Evolutionary conservation across 2,888 invertebrate genomes (phyloP).

Genomic region (Conistra vaccinii): DNA sequence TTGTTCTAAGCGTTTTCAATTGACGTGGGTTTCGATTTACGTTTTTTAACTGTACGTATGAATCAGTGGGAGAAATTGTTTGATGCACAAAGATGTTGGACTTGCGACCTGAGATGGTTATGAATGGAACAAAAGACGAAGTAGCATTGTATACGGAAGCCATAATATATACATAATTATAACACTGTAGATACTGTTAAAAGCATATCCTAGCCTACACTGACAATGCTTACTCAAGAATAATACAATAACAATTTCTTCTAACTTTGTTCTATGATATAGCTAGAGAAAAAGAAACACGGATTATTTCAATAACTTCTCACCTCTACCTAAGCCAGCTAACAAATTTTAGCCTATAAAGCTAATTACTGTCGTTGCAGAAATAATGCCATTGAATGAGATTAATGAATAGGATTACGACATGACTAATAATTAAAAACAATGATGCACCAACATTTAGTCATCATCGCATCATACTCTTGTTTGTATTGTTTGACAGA

Average conservation of each 20-base stretch:
- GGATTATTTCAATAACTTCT: neutral
- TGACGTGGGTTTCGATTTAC: constrained; percentile 52
- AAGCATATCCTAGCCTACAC: constrained; percentile 7
- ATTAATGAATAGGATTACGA: constrained; percentile 57
- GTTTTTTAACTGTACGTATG: constrained; percentile 49
- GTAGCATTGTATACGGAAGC: constrained; percentile 40
- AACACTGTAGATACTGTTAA: constrained; percentile 22
- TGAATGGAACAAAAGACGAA: constrained; percentile 50
- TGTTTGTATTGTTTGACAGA: constrained; percentile 47
- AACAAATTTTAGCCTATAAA: constrained; percentile 2
- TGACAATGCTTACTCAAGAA: constrained; percentile 12
- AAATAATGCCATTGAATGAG: constrained; percentile 44
- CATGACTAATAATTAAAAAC: constrained; percentile 63
- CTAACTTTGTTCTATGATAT: constrained; percentile 3
- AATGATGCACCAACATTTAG: constrained; percentile 59
- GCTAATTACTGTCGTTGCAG: constrained; percentile 18
- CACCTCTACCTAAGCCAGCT: neutral
- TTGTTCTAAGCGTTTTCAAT: constrained; percentile 54
- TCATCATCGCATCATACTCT: constrained; percentile 48
- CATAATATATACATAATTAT: constrained; percentile 43
- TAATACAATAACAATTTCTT: too few species aligned
- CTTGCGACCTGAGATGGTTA: constrained; percentile 45
- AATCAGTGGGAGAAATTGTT: constrained; percentile 52
- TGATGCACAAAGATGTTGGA: constrained; percentile 46
- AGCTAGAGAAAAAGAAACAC: neutral